Conservation (phyloP, 1,140 invertebrate species). For the Ctenoplectra terminalis region DNA sequence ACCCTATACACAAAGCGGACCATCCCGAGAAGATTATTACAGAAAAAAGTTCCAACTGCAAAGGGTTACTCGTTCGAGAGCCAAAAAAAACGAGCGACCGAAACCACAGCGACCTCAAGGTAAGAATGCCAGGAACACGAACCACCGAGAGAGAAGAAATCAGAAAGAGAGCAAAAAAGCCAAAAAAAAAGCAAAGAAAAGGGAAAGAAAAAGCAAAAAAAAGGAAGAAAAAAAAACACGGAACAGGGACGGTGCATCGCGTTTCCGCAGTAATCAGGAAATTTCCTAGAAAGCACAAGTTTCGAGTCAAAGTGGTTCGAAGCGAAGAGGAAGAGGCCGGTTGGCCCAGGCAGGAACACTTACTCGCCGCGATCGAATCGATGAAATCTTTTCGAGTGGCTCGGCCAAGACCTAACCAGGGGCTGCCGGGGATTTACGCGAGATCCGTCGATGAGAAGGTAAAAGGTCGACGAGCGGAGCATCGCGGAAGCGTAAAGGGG, state of each 20-base stretch:
- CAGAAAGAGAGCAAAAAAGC: background rate
- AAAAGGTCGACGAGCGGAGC: slow-evolving; percentile 55
- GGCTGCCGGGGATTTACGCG: slow-evolving; percentile 55
- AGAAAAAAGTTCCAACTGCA: background rate
- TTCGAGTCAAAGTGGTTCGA: slow-evolving; percentile 59
- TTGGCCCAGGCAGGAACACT: slow-evolving; percentile 55
- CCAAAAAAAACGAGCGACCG: background rate
- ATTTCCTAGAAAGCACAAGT: slow-evolving; percentile 54
- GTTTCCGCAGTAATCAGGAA: slow-evolving; percentile 56
- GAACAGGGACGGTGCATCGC: slow-evolving; percentile 24
- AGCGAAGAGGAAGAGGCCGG: background rate
- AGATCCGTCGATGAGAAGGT: slow-evolving; percentile 59
- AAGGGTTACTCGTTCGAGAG: background rate
- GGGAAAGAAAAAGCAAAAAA: background rate
- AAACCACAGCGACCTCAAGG: background rate
- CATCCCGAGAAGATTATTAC: background rate
- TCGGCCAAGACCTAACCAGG: slow-evolving; percentile 46
- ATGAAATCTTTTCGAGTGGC: slow-evolving; percentile 61
- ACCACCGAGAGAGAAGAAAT: background rate
- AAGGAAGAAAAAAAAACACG: background rate
- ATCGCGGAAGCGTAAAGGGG: slow-evolving; percentile 21
- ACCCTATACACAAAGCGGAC: background rate
- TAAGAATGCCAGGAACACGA: background rate
- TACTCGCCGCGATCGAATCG: slow-evolving; percentile 56
- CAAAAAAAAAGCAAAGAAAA: background rate